Base-by-base conservation (phyloP, 2,797 vertebrate species). In the Pantherophis vulpinus region DNA sequence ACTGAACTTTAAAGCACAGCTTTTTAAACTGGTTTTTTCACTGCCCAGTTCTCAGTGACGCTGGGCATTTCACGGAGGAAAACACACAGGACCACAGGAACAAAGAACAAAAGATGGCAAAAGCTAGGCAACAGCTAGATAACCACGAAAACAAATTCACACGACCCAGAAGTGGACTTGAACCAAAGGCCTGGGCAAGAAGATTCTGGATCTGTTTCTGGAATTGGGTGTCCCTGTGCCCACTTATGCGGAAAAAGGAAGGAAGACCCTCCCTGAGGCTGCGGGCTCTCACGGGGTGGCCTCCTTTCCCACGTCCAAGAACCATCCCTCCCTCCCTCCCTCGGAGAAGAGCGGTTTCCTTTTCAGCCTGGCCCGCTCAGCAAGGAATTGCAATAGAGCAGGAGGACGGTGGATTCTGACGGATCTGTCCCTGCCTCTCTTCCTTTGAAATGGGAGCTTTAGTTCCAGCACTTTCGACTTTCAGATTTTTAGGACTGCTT, bases 251-350 rank as follows among this genome's bases (percentile, higher is more conserved):
- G 47, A 47, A 2, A 5, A 87, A 2, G 61, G 25, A 20, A 90
- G 61, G 60, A 83, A 63, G 32, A 20, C 18, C 23, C 0, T 0
- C n/a, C 29, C 0, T 0, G 37, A n/a, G 0, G 2, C 59, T 54
- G 20, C 55, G 9, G 16, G 91, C 59, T 87, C 59, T 27, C 25
- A 10, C 2, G 7, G 60, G 60, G 60, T 27, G 25, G 61, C 25
- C 56, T 4, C 1, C 29, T 51, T n/a, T n/a, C 59, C 91, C 20
- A 2, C 6, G 0, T 32, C 18, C 9, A 32, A 27, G 42, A 23
- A 9, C 59, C 10, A 5, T 87, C 37, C 42, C 20, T 55, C 1
- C 61, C 18, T 63, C 42, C 42, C 42, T 47, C 42, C 42, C 42
- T 47, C 42, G 37, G 59, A 51, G 29, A n/a, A 20, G 27, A n/a